Evolutionary conservation across 2,888 invertebrate species (phyloP), one percentile per base, ranked within the genome.

Genomic region (Galerucella pusilla): DNA sequence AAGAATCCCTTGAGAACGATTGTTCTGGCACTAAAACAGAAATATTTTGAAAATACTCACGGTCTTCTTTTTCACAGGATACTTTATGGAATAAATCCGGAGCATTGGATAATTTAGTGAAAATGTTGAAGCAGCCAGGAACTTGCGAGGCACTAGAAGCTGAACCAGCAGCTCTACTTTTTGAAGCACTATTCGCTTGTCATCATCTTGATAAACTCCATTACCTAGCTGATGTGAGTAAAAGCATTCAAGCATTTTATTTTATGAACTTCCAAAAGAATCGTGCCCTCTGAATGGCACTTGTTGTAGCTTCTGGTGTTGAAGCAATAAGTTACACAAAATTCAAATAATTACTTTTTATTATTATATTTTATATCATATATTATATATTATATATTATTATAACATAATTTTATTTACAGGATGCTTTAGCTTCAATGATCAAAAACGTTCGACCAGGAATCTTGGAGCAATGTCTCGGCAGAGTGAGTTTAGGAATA

Each of bases 401-500:
- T 42, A 42, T 69, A 45, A 28, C 63, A 6, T 11, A 60, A 42
- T 45, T 28, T 42, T 16, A 2, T 4, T 80, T 79, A 71, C 71
- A 84, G 86, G 86, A 86, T 73, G 85, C 84, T 57, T 74, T 88
- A 11, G 79, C 68, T 52, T 71, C 84, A 35, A 70, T 87, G 45
- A 82, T 87, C 42, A 79, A 82, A 61, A 84, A 84, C 42, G 77
- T 85, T 63, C 79, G 82, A 42, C 78, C 79, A 60, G 82, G 88
- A 71, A 85, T 87, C 42, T 79, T 90, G 54, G 86, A 85, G 71
- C 82, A 85, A 57, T 86, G 87, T 72, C 82, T 89, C 14, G 85
- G 88, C 2, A 86, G 89, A 75, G 81, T 90, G 28, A 86, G 88
- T 2, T 84, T 87, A 79, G 88, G 88, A 65, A 81, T 90, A 14